Base-by-base conservation (phyloP, 2,797 vertebrate genomes). In the Bovichtus diacanthus region DNA sequence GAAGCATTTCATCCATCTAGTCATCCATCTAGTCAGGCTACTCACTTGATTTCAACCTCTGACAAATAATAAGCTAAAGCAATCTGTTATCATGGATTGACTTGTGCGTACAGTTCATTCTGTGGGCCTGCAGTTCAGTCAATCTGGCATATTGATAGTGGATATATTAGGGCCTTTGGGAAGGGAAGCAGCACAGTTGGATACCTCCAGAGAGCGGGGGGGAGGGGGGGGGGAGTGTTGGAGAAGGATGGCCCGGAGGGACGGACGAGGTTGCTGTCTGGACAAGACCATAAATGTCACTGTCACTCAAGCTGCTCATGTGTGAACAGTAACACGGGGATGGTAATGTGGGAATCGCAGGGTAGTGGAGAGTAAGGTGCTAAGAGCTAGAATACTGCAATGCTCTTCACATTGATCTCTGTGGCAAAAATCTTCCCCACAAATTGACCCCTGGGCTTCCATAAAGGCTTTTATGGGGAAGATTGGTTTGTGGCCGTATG, bases 281-380 rank as follows among this genome's bases (percentile, higher is more conserved):
- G 82, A 90, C 79, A 71, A 80, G 59, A 68, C 86, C 78, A 87
- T 90, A 88, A 93, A 93, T 90, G 87, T 89, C 92, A 89, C 86
- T 71, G 90, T 88, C 88, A 84, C 74, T 93, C 83, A 90, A 86
- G 80, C 68, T 65, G 66, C 71, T 91, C 90, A 85, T 88, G 90
- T 85, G 87, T 88, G 85, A 91, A 90, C 70, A 74, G 21, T 55
- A 77, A 76, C 70, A 71, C 31, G 49, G 70, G 59, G 53, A 63
- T 51, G 64, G 66, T 68, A 74, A 79, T 63, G 59, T 60, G 71
- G 78, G 71, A 73, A 70, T 31, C 72, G 76, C 8, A 58, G 36
- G 39, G 44, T 23, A 60, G 74, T n/a, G 43, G 56, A 72, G 44
- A n/a, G 49, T 9, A 51, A 75, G 65, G 80, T 80, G 85, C 61